These are phyloP conservation scores for Apodemia duryi DNA, from an alignment of 2,888 invertebrate species.

Conservation along the genomic window DNA sequence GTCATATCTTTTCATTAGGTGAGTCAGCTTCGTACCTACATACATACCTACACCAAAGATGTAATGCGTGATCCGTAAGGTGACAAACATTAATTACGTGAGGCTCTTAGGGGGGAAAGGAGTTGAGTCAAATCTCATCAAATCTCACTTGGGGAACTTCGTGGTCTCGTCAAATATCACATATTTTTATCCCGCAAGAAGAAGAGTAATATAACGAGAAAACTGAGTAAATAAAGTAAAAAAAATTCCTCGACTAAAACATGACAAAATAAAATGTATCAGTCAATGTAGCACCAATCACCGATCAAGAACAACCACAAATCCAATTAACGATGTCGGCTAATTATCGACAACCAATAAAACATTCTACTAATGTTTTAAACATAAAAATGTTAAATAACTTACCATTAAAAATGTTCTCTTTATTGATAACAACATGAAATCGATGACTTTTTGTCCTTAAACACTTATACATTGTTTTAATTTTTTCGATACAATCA, in stretches of 20 bases:
- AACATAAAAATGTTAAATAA: conserved; percentile 5
- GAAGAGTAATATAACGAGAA: no score
- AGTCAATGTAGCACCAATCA: conserved; percentile 28
- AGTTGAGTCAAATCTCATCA: no score
- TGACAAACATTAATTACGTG: no score
- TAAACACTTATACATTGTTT: conserved; percentile 4
- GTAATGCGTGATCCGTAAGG: no score
- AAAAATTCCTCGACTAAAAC: background rate
- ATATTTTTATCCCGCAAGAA: no score
- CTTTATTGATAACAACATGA: conserved; percentile 30
- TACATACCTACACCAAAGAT: no score
- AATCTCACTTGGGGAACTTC: no score
- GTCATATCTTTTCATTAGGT: no score
- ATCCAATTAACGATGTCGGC: conserved; percentile 32
- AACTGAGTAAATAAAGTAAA: no score
- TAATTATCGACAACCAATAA: conserved; percentile 27
- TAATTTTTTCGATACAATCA: conserved; percentile 4
- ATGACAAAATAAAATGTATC: conserved; percentile 17
- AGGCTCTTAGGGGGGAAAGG: no score
- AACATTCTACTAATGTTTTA: conserved; percentile 1
- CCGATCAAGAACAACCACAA: conserved; percentile 25
- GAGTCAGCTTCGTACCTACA: no score
- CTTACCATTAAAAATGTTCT: conserved; percentile 37
- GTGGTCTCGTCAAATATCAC: no score
- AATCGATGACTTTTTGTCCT: conserved; percentile 32